Base-by-base conservation (phyloP, 2,888 invertebrate species). In the Dermolepida albohirtum region DNA sequence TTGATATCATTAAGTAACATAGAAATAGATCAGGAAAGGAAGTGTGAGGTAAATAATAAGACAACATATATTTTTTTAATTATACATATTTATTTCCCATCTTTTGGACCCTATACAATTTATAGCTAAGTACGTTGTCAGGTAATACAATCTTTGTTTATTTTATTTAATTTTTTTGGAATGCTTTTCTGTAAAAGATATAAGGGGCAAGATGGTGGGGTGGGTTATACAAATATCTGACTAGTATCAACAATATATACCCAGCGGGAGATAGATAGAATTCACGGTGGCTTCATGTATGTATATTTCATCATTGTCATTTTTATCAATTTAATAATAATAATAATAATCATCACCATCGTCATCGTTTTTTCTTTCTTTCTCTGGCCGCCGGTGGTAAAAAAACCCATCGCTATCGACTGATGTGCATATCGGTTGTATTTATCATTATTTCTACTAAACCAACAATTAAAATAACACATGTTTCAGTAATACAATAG, bases 81-180 rank as follows among this genome's bases (percentile, higher is more conserved):
- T 86, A 87, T 87, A 88, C 87, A 88, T 86, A 85, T 89, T 87
- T 89, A 89, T 88, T 88, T 88, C 88, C 89, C 88, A 88, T 88
- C 88, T 88, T 84, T 89, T 89, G 89, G 89, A 89, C 89, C 89
- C 89, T 89, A 89, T 89, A 89, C 88, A 88, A 86, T 88, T 88
- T 88, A 89, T 87, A 88, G 86, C 87, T 88, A 84, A 84, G 84
- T 84, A 84, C 84, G 84, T 84, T 84, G 83, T 87, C 87, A 87
- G 86, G 84, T 84, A 84, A 83, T 84, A 84, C 81, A 84, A 84
- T 82, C 82, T 83, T 83, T 83, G 81, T 83, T 17, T 54, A 79
- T 83, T 83, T 83, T 84, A 84, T 83, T 84, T 80, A 82, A 82
- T 80, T 80, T 82, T 81, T 55, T 66, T 82, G 83, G 83, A 84